Percentiles rank a stretch among this genome's conserved stretches.
Evolutionary conservation across 1,140 invertebrate species (phyloP).

Genomic region (Drosophila teissieri): DNA sequence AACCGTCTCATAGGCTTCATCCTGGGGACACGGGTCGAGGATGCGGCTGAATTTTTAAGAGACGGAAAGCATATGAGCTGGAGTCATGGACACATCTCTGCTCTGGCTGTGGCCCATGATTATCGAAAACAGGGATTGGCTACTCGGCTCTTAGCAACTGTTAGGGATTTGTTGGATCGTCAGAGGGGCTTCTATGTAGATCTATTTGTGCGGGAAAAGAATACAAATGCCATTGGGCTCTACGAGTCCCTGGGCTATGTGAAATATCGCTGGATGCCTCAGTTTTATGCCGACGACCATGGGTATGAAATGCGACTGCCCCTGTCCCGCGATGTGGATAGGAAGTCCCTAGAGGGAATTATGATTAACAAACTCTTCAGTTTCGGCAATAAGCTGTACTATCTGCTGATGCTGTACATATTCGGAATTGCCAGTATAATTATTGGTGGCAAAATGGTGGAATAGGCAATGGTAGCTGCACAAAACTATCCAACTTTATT

Average conservation of each 20-base stretch:
- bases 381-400: neutral
- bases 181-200: slow-evolving; percentile 28
- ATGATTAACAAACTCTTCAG: neutral
- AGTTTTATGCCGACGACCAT: slow-evolving; percentile 41
- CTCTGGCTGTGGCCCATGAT: slow-evolving; percentile 31
- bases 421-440: neutral
- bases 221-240: slow-evolving; percentile 29
- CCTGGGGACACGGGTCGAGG: slow-evolving; percentile 8
- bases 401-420: slow-evolving; percentile 11
- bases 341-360: slow-evolving; percentile 10
- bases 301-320: slow-evolving; percentile 61
- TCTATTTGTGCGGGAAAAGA: slow-evolving; percentile 46
- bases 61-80: neutral
- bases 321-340: slow-evolving; percentile 23
- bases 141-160: slow-evolving; percentile 14
- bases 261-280: slow-evolving; percentile 22
- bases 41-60: neutral
- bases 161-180: slow-evolving; percentile 16
- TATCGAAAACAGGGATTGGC: slow-evolving; percentile 50
- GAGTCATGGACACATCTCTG: slow-evolving; percentile 47
- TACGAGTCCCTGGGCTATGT: slow-evolving; percentile 48
- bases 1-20: slow-evolving; percentile 34
- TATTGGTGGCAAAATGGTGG: neutral
- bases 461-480: neutral
- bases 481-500: slow-evolving; percentile 9